Percentiles rank a stretch among this genome's conserved stretches.
Conservation (phyloP, 2,888 invertebrate genomes). For the Melinopterus prodromus region DNA sequence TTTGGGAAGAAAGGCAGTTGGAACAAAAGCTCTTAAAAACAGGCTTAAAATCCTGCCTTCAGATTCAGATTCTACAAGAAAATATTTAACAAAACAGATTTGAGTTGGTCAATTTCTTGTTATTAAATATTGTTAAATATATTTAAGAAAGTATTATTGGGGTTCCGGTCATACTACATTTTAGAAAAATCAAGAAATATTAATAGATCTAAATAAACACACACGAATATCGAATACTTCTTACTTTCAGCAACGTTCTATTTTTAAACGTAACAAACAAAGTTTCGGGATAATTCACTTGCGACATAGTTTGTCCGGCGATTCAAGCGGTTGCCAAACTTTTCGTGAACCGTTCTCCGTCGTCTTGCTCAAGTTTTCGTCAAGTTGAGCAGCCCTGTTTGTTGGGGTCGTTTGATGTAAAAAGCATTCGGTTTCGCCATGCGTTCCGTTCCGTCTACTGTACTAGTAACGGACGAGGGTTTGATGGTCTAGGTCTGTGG, state of each 20-base stretch:
- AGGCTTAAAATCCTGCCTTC: too few species aligned
- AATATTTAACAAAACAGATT: too few species aligned
- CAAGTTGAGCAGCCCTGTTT: background rate
- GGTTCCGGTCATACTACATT: too few species aligned
- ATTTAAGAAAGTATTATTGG: too few species aligned
- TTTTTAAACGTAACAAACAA: background rate
- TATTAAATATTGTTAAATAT: too few species aligned
- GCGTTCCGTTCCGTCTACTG: background rate
- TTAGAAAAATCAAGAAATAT: too few species aligned
- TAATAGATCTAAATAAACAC: background rate
- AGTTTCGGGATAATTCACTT: background rate
- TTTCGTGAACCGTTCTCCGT: background rate
- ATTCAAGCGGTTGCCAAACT: background rate
- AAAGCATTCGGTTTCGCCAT: background rate
- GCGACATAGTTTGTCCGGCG: background rate
- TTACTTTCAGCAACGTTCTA: background rate
- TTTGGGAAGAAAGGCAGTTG: too few species aligned
- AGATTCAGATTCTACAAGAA: too few species aligned
- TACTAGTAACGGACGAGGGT: background rate
- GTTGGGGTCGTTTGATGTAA: background rate
- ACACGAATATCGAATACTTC: background rate
- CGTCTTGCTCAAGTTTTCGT: background rate
- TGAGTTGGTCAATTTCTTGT: too few species aligned
- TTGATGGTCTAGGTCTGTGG: conserved; percentile 41
- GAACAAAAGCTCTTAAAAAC: too few species aligned